Percentiles rank a stretch among this genome's conserved stretches.
phyloP scores from a whole-genome alignment of 2,113 vertebrate species.

The Otus sunia region DNA sequence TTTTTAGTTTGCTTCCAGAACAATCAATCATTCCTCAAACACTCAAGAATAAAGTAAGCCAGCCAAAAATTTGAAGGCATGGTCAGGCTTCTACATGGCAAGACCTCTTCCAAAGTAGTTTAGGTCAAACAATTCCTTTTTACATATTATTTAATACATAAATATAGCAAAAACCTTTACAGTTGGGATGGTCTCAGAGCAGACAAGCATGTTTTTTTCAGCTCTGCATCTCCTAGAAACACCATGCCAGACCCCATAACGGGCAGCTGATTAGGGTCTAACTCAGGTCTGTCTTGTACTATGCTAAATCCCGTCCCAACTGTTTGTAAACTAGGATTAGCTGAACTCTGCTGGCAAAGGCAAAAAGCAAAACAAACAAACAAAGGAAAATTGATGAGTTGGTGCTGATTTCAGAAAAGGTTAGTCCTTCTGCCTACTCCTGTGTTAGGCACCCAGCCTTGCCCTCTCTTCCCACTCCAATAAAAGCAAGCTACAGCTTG shows the following conservation, averaged over 20 bases:
- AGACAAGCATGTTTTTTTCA: background rate
- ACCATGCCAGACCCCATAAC: background rate
- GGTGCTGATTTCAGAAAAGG: background rate
- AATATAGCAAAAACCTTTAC: background rate
- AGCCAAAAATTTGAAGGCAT: slow-evolving; percentile 19
- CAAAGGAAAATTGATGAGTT: background rate
- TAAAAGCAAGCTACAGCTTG: background rate
- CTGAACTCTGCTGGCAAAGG: background rate
- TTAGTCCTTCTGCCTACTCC: background rate
- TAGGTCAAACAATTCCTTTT: slow-evolving; percentile 12
- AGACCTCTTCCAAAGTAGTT: background rate
- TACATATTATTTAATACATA: background rate
- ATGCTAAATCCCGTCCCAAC: background rate
- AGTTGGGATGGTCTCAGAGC: background rate
- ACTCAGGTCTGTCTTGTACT: background rate
- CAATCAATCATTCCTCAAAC: slow-evolving; percentile 48
- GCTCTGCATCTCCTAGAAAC: background rate
- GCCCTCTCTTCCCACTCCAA: background rate
- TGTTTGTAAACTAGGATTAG: background rate
- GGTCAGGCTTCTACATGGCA: background rate
- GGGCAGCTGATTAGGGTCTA: background rate
- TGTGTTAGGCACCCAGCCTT: fast-evolving
- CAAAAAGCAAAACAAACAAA: background rate
- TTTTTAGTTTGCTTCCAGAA: slow-evolving; percentile 53
- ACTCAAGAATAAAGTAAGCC: background rate